phyloP scores from a whole-genome alignment of 2,888 invertebrate species.

The Petrolisthes manimaculis region DNA sequence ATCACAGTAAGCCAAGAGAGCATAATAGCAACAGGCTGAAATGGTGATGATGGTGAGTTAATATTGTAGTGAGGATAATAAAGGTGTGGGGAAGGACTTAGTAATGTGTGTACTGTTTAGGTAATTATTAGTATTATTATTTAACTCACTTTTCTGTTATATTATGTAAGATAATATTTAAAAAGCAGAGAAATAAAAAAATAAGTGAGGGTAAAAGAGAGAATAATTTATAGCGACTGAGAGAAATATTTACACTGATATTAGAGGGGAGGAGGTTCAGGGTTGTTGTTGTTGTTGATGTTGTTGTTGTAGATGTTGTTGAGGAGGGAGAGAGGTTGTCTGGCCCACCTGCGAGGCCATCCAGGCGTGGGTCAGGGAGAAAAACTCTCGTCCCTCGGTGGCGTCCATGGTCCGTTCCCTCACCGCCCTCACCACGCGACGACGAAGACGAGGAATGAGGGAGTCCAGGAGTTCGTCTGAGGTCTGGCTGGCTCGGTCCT shows the following conservation, averaged over 20 bases:
- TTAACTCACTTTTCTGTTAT: too few species aligned
- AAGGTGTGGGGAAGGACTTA: too few species aligned
- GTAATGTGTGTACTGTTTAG: too few species aligned
- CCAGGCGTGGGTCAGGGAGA: slow-evolving; percentile 62
- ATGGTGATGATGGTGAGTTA: too few species aligned
- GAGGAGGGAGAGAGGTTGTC: not conserved
- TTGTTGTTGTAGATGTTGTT: slow-evolving; percentile 5
- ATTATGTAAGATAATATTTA: too few species aligned
- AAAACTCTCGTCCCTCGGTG: slow-evolving; percentile 57
- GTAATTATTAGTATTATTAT: too few species aligned
- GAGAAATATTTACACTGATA: slow-evolving; percentile 15
- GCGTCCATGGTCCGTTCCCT: slow-evolving; percentile 49
- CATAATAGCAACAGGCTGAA: too few species aligned
- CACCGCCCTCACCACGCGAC: slow-evolving; percentile 59
- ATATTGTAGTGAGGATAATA: too few species aligned
- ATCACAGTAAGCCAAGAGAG: too few species aligned
- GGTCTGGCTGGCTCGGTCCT: slow-evolving; percentile 57
- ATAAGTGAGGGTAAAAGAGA: too few species aligned
- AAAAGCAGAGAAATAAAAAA: too few species aligned
- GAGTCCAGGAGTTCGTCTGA: slow-evolving; percentile 64
- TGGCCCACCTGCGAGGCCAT: slow-evolving; percentile 54
- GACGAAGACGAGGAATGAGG: slow-evolving; percentile 58
- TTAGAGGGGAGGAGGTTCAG: slow-evolving; percentile 10
- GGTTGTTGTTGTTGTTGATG: slow-evolving; percentile 13
- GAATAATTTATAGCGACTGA: not conserved